Conservation (phyloP, 2,888 invertebrate species). For the Automeris io region DNA sequence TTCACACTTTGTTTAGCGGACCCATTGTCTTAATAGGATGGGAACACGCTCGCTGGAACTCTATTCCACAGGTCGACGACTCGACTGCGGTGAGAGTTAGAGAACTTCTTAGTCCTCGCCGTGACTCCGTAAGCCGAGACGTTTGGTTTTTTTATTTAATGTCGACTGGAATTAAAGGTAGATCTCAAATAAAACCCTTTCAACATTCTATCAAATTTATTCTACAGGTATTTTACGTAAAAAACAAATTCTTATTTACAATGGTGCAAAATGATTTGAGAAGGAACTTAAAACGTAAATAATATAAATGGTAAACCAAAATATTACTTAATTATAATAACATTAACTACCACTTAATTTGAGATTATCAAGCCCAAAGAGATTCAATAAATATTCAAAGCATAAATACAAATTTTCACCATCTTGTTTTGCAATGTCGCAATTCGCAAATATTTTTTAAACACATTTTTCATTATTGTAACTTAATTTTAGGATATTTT, state of each 20-base stretch:
- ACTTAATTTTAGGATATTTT: too few species aligned
- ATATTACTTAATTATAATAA: constrained; percentile 12
- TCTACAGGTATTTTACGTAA: constrained; percentile 29
- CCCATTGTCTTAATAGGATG: too few species aligned
- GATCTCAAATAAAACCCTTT: constrained; percentile 10
- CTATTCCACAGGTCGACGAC: too few species aligned
- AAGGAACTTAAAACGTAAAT: constrained; percentile 11
- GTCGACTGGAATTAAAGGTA: not conserved
- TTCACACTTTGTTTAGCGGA: too few species aligned
- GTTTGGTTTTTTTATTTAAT: constrained; percentile 11
- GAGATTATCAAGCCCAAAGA: constrained; percentile 47
- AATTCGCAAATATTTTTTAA: too few species aligned
- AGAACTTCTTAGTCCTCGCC: too few species aligned
- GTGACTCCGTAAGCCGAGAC: too few species aligned
- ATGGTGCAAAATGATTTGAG: constrained; percentile 16
- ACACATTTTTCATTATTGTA: too few species aligned
- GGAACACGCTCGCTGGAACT: too few species aligned
- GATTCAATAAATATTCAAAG: constrained; percentile 24
- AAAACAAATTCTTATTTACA: constrained; percentile 37
- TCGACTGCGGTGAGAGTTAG: too few species aligned
- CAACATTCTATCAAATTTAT: constrained; percentile 40
- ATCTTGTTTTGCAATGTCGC: too few species aligned
- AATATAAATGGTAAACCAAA: constrained; percentile 23
- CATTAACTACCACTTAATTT: constrained; percentile 26
- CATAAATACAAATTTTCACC: too few species aligned